These are phyloP conservation scores for Tinea semifulvella DNA, from an alignment of 2,888 invertebrate genomes.

Conservation along the genomic window DNA sequence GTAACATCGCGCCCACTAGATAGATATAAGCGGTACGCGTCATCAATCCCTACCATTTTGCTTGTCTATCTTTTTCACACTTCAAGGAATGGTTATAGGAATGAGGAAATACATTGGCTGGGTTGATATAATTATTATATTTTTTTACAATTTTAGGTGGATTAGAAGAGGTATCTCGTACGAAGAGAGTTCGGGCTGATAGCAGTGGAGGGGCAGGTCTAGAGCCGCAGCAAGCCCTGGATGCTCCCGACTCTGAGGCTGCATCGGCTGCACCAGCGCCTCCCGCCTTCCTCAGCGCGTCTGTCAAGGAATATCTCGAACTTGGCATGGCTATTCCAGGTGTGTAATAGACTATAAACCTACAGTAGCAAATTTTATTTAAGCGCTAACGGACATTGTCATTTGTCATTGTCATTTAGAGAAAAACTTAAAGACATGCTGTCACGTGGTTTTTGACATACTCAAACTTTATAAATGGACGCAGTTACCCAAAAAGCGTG, in stretches of 20 bases:
- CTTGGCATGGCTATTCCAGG: conserved; percentile 90
- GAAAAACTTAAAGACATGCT: too few species aligned
- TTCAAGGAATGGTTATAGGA: too few species aligned
- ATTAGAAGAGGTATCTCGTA: conserved; percentile 68
- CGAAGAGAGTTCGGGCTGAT: conserved; percentile 68
- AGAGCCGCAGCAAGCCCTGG: conserved; percentile 52
- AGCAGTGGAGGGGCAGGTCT: conserved; percentile 33
- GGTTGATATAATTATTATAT: neutral
- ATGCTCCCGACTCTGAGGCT: conserved; percentile 53
- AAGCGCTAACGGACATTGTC: too few species aligned
- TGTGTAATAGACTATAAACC: conserved; percentile 41
- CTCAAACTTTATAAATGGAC: too few species aligned
- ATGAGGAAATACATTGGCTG: too few species aligned
- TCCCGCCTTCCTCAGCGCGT: conserved; percentile 82
- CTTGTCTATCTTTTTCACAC: too few species aligned
- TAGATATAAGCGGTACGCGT: too few species aligned
- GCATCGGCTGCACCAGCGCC: conserved; percentile 68
- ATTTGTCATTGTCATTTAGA: too few species aligned
- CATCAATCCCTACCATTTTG: too few species aligned
- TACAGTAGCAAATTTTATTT: neutral
- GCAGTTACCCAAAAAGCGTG: too few species aligned
- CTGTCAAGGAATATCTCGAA: conserved; percentile 86
- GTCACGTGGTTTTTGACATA: too few species aligned
- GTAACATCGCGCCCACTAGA: too few species aligned
- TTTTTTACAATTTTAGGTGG: conserved; percentile 52